Evolutionary conservation across 2,888 invertebrate species (phyloP).

Genomic region (Plagiodera versicolora): DNA sequence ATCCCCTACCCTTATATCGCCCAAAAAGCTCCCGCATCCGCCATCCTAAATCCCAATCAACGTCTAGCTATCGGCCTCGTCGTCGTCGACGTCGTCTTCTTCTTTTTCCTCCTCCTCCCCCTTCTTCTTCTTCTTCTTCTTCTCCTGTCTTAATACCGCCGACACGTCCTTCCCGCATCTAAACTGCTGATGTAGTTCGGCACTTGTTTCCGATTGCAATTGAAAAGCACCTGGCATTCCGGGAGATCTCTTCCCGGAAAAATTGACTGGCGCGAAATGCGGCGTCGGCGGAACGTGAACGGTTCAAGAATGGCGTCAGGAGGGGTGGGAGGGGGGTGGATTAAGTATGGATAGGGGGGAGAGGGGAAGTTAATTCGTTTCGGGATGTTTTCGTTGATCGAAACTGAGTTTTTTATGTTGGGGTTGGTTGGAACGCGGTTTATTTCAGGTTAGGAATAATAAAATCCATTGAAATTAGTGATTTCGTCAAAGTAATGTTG

Average conservation of each 20-base stretch:
- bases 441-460: too few species aligned
- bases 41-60: too few species aligned
- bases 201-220: slow-evolving; percentile 41
- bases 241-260: slow-evolving; percentile 30
- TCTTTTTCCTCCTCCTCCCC: neutral
- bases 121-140: slow-evolving; percentile 5
- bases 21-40: too few species aligned
- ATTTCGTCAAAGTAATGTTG: too few species aligned
- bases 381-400: too few species aligned
- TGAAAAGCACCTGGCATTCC: slow-evolving; percentile 34
- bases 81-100: neutral
- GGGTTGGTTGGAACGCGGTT: neutral
- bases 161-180: slow-evolving; percentile 33
- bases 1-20: too few species aligned
- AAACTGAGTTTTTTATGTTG: neutral
- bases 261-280: slow-evolving; percentile 41
- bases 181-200: slow-evolving; percentile 39
- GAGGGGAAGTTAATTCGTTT: neutral
- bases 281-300: slow-evolving; percentile 43
- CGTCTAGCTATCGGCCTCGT: too few species aligned
- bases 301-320: slow-evolving; percentile 38
- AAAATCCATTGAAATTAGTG: too few species aligned
- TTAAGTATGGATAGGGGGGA: neutral
- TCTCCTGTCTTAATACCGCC: slow-evolving; percentile 11
- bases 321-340: slow-evolving; percentile 12